Evolutionary conservation across 2,113 vertebrate species (phyloP).

Genomic region (Mus spicilegus): DNA sequence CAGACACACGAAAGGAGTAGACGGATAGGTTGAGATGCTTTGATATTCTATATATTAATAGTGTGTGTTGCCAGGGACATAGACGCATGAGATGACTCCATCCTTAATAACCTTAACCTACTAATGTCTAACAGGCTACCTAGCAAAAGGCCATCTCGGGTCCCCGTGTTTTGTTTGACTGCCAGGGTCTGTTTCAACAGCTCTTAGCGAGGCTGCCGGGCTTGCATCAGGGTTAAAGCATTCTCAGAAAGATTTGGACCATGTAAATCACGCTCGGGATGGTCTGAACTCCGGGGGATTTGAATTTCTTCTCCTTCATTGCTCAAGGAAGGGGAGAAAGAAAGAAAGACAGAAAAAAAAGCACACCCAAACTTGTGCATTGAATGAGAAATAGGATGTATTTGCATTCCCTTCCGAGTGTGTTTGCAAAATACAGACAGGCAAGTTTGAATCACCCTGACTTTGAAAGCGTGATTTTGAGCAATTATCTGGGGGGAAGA

Average conservation of each 20-base stretch:
- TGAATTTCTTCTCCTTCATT: conserved; percentile 10
- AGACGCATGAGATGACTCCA: background rate
- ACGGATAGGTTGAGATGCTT: background rate
- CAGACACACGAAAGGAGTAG: background rate
- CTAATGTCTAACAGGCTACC: background rate
- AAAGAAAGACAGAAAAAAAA: background rate
- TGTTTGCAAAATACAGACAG: conserved; percentile 83
- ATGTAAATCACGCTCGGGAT: background rate
- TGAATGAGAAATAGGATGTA: conserved; percentile 83
- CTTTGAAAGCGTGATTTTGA: conserved; percentile 87
- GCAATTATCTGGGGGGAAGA: conserved; percentile 84
- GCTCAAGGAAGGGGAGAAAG: background rate
- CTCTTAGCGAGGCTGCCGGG: accelerated
- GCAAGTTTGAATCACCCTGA: conserved; percentile 86
- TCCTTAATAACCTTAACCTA: background rate
- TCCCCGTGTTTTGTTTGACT: background rate
- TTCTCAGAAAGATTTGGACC: background rate
- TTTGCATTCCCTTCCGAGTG: conserved; percentile 85
- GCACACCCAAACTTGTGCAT: conserved; percentile 1
- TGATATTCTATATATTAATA: background rate
- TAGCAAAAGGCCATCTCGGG: background rate
- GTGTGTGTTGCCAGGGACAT: background rate
- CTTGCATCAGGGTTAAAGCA: background rate
- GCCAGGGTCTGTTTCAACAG: background rate
- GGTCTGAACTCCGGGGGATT: background rate